Evolutionary conservation across 1,140 invertebrate genomes (phyloP).

Genomic region (Streblospio benedicti): DNA sequence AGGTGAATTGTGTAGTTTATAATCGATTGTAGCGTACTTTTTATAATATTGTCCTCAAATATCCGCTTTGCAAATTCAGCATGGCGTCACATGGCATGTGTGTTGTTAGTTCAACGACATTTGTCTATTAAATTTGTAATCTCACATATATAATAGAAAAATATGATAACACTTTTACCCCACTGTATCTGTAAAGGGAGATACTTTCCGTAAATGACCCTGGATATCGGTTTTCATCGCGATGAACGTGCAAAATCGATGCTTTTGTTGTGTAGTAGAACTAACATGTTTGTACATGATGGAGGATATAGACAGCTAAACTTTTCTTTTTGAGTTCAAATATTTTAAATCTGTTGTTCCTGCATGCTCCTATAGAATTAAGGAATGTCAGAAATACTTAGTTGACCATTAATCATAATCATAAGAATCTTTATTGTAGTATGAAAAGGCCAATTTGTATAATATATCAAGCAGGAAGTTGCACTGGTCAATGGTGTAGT

Average conservation of each 20-base stretch:
- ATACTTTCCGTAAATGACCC: background rate
- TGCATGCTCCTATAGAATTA: too few relatives aligned
- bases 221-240: background rate
- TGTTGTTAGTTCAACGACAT: background rate
- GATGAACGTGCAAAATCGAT: background rate
- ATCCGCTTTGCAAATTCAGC: slow-evolving; percentile 25
- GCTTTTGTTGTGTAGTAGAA: too few relatives aligned
- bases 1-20: slow-evolving; percentile 3
- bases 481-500: too few relatives aligned
- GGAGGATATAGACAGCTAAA: too few relatives aligned
- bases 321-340: too few relatives aligned
- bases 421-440: too few relatives aligned
- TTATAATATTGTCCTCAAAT: background rate
- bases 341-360: too few relatives aligned
- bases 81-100: slow-evolving; percentile 32
- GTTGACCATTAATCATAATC: too few relatives aligned
- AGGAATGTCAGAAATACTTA: too few relatives aligned
- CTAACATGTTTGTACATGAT: too few relatives aligned
- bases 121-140: background rate
- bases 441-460: too few relatives aligned
- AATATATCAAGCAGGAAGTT: too few relatives aligned
- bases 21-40: slow-evolving; percentile 5
- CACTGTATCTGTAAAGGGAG: background rate
- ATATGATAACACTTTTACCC: background rate
- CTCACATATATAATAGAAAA: background rate